These are phyloP conservation scores for Plecotus auritus DNA, from an alignment of 2,113 vertebrate species.

Conservation along the genomic window DNA sequence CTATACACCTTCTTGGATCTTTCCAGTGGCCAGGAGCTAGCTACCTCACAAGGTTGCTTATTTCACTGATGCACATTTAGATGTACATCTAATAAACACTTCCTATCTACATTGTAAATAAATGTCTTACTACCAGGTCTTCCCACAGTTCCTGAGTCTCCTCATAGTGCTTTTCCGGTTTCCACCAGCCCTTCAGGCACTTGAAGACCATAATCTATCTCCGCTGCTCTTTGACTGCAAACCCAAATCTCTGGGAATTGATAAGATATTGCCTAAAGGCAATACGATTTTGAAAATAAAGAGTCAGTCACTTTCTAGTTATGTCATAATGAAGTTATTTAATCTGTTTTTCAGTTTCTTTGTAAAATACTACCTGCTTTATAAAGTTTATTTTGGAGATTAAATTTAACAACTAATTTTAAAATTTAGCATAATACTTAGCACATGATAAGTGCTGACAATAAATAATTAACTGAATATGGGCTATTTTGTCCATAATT, in stretches of 20 bases:
- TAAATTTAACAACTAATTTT: not conserved
- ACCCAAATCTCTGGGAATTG: not conserved
- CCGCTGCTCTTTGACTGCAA: not conserved
- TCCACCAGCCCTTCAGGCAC: not conserved
- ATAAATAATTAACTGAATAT: not conserved
- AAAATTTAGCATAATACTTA: not conserved
- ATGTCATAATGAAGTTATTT: not conserved
- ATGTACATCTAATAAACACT: not conserved
- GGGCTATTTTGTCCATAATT: not conserved
- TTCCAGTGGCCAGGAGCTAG: not conserved
- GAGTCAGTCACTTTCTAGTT: not conserved
- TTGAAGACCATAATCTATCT: not conserved
- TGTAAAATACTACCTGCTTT: not conserved
- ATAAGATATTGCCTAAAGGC: not conserved
- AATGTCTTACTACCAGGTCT: not conserved
- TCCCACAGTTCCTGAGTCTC: not conserved
- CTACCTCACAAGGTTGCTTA: not conserved
- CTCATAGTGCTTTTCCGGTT: not conserved
- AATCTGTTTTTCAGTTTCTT: not conserved
- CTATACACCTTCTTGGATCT: not conserved
- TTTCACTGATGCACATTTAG: not conserved
- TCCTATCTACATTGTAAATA: not conserved
- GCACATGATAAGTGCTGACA: not conserved
- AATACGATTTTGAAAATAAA: not conserved
- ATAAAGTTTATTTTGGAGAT: not conserved